phyloP scores from a whole-genome alignment of 2,888 invertebrate genomes.

The Rhodophaea formosa region DNA sequence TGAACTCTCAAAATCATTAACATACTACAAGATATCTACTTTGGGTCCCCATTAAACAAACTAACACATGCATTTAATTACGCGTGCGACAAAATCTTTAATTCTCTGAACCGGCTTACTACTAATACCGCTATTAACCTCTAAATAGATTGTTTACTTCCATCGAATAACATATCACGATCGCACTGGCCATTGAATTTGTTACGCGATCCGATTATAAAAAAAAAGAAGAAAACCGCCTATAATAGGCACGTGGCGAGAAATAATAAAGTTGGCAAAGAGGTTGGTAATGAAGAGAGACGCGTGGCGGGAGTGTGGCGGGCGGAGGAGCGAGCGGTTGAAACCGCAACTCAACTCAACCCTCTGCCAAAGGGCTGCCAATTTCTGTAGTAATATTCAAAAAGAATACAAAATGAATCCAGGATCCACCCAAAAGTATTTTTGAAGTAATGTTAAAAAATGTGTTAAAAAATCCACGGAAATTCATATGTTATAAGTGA shows the following conservation, averaged over 20 bases:
- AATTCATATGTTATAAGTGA: too few relatives aligned
- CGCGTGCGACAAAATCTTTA: conserved; percentile 19
- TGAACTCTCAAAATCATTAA: not conserved
- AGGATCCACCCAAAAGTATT: too few relatives aligned
- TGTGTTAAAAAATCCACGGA: too few relatives aligned
- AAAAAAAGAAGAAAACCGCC: conserved; percentile 58
- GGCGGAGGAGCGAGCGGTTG: conserved; percentile 35
- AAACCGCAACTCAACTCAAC: conserved; percentile 35
- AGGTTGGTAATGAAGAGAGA: conserved; percentile 64
- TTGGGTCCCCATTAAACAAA: conserved; percentile 6
- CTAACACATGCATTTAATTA: conserved; percentile 14
- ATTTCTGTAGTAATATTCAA: not conserved
- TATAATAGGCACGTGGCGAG: conserved; percentile 69
- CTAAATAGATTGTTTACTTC: conserved; percentile 70
- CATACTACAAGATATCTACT: conserved; percentile 7
- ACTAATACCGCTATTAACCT: conserved; percentile 58
- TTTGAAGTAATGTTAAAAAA: too few relatives aligned
- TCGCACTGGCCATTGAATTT: conserved; percentile 42
- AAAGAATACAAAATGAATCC: too few relatives aligned
- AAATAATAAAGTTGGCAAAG: conserved; percentile 72
- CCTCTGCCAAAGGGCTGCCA: not conserved
- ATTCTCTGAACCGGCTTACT: conserved; percentile 21
- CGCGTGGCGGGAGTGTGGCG: conserved; percentile 56
- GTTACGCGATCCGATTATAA: conserved; percentile 66
- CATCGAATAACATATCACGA: conserved; percentile 66